Evolutionary conservation across 2,888 invertebrate species (phyloP).

Genomic region (Microchrysa polita): DNA sequence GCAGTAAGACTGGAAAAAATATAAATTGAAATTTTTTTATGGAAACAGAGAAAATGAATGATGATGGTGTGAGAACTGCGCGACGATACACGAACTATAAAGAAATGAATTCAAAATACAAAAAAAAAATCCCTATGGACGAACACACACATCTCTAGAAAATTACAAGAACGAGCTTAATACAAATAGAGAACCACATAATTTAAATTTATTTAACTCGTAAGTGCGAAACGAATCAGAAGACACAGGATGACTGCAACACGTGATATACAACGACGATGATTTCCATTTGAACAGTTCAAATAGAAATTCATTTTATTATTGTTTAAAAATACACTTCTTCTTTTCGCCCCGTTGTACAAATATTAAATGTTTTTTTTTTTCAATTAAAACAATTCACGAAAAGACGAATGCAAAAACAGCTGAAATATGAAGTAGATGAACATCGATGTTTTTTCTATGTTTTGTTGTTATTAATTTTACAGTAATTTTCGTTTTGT

Average conservation of each 20-base stretch:
- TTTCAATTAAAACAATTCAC: too few relatives aligned
- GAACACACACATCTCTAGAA: too few relatives aligned
- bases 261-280: slow-evolving; percentile 21
- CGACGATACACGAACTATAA: not conserved
- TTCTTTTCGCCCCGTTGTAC: not conserved
- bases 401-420: slow-evolving; percentile 10
- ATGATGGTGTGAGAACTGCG: not conserved
- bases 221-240: slow-evolving; percentile 10
- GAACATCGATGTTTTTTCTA: not conserved
- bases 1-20: slow-evolving; percentile 41
- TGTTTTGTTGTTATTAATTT: slow-evolving; percentile 9
- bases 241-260: slow-evolving; percentile 22
- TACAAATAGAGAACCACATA: slow-evolving; percentile 15
- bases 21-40: slow-evolving; percentile 30
- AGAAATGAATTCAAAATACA: not conserved
- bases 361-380: too few relatives aligned
- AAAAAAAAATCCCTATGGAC: not conserved
- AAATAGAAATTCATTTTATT: slow-evolving; percentile 30
- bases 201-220: not conserved
- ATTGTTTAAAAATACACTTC: not conserved
- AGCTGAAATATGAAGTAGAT: slow-evolving; percentile 7
- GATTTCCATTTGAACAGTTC: slow-evolving; percentile 28
- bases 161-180: not conserved
- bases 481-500: not conserved
- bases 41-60: slow-evolving; percentile 13